Evolutionary conservation across 2,797 vertebrate genomes (phyloP).

Genomic region (Rhadinocentrus ornatus): DNA sequence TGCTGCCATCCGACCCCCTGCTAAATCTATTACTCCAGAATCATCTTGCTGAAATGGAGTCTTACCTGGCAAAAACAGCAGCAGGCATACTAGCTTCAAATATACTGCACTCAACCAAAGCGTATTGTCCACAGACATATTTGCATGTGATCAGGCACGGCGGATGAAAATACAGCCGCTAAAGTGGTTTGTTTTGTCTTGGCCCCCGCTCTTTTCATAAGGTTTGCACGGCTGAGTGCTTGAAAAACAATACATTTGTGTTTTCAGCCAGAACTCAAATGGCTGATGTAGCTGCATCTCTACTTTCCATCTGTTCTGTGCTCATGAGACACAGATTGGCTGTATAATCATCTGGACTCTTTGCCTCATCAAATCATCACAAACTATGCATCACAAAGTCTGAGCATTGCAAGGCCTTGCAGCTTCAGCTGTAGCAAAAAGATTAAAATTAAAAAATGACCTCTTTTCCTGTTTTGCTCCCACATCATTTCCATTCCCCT

Average conservation of each 20-base stretch:
- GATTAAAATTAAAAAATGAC: slow-evolving; percentile 81
- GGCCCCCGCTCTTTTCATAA: slow-evolving; percentile 48
- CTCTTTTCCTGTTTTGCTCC: slow-evolving; percentile 77
- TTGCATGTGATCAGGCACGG: slow-evolving; percentile 54
- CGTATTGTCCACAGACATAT: slow-evolving; percentile 60
- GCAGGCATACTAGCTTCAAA: slow-evolving; percentile 54
- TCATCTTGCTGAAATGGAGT: slow-evolving; percentile 77
- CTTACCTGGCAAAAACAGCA: slow-evolving; percentile 69
- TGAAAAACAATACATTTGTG: slow-evolving; percentile 53
- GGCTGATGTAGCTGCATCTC: slow-evolving; percentile 12
- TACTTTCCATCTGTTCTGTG: slow-evolving; percentile 49
- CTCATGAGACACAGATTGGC: slow-evolving; percentile 27
- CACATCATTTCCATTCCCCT: slow-evolving; percentile 85
- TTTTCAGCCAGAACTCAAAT: slow-evolving; percentile 29
- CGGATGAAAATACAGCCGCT: slow-evolving; percentile 46
- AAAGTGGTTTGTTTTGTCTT: slow-evolving; percentile 68
- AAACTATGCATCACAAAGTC: slow-evolving; percentile 46
- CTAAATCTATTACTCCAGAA: slow-evolving; percentile 75
- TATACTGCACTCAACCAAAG: slow-evolving; percentile 35
- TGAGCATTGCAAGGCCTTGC: slow-evolving; percentile 39
- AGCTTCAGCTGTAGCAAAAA: slow-evolving; percentile 54
- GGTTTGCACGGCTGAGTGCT: slow-evolving; percentile 31
- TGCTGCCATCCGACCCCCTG: slow-evolving; percentile 61
- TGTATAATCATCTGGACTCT: slow-evolving; percentile 46
- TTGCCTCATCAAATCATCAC: slow-evolving; percentile 48